A percentile compares a stretch with the other conserved stretches of the same genome.
phyloP scores from a whole-genome alignment of 2,888 invertebrate genomes.

The Micropterix aruncella region DNA sequence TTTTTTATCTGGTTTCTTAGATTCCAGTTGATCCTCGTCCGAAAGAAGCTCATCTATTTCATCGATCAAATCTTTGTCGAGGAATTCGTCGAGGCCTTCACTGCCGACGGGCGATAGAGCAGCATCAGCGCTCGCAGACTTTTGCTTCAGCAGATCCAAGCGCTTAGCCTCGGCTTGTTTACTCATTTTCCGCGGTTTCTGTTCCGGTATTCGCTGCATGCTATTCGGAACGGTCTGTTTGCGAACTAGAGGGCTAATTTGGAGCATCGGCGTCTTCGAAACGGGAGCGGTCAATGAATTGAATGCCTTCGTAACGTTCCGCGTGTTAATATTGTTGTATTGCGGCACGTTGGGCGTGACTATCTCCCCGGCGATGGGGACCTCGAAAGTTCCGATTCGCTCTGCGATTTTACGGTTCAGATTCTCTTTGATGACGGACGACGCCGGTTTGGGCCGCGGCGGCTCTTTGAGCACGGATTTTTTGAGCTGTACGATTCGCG shows the following conservation, averaged over 20 bases:
- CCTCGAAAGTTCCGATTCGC: not conserved
- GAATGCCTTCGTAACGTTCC: not conserved
- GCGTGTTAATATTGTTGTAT: not conserved
- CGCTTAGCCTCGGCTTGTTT: too few species aligned
- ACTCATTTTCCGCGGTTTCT: too few species aligned
- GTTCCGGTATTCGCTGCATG: too few species aligned
- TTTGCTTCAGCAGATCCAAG: too few species aligned
- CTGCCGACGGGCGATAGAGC: constrained; percentile 11
- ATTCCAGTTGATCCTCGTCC: constrained; percentile 24
- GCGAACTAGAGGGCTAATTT: too few species aligned
- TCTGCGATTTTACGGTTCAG: not conserved
- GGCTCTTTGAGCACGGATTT: not conserved
- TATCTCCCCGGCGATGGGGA: not conserved
- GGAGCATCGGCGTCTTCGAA: too few species aligned
- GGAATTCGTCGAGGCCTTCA: constrained; percentile 23
- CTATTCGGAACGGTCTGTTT: too few species aligned
- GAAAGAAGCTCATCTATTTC: constrained; percentile 31
- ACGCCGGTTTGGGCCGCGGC: not conserved
- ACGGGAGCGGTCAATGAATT: too few species aligned
- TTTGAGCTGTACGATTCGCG: not conserved
- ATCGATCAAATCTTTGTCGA: constrained; percentile 30
- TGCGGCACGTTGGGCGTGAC: not conserved
- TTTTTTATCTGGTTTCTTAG: too few species aligned
- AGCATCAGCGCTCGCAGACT: too few species aligned
- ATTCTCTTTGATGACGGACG: not conserved